Evolutionary conservation across 2,888 invertebrate genomes (phyloP), one percentile per base, ranked within the genome.

Genomic region (Pegoplata infirma): DNA sequence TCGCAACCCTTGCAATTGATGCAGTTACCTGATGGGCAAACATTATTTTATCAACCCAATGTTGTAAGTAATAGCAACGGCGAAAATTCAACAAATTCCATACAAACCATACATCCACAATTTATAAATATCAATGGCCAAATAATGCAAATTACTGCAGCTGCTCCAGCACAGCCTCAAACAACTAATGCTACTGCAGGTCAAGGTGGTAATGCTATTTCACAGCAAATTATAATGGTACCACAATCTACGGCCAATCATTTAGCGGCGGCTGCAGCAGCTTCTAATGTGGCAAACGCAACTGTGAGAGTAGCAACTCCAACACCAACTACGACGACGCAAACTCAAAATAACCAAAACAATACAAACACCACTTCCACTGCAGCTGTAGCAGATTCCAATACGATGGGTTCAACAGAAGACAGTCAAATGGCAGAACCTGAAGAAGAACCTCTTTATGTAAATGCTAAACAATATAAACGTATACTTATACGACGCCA

Each of bases 381-480:
- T 49, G 82, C 82, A 19, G 80, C 83, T 67, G 82, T 82, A 19
- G 80, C 83, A 66, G 84, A 84, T 81, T 63, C 81, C 5, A 72
- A 77, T 63, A 83, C 82, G 56, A 81, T 83, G 4, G 82, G 82
- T 32, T 81, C 82, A 16, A 83, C 83, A 44, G 84, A 85, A 66
- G 86, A 86, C 40, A 36, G 63, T 6, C 86, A 87, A 19, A 86
- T 88, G 55, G 86, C 86, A 0, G 90, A 90, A 63, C 84, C 86
- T 0, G 98, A 98, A 87, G 98, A 98, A 86, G 98, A 98, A 85
- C 97, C 99, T 0, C 91, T 99, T 16, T 99, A 99, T 88, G 99
- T 99, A 0, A 99, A 99, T 91, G 98, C 98, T 19, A 96, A 98
- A 86, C 99, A 99, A 88, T 99, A 99, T 90, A 95, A 97, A 87